Evolutionary conservation across 2,888 invertebrate genomes (phyloP), one percentile per base, ranked within the genome.

Genomic region (Encarsia formosa): DNA sequence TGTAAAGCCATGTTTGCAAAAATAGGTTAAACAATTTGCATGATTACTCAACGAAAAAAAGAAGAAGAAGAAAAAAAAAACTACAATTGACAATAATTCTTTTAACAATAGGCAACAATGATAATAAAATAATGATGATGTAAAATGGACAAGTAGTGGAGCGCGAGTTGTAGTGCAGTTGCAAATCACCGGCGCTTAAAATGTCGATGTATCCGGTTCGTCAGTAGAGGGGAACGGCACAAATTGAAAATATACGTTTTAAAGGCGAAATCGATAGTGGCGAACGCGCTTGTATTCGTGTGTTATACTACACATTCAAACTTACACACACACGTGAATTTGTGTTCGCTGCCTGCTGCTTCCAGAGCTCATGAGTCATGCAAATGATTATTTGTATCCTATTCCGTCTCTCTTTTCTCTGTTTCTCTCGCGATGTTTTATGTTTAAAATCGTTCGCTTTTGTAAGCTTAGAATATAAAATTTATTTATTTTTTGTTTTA

Each of bases 221-320:
- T 18, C 9, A 29, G 18, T n/a, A 16, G 44, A 5, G 35, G 37
- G 40, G 42, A 19, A 26, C 13, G 39, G 37, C 24, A 57, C 49
- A 62, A 65, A 64, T 65, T 63, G 61, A 65, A 66, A 64, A 59
- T 65, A 61, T 61, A 61, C 59, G 58, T 64, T 66, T 61, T 59
- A 63, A 61, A 65, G 38, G 61, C 63, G 59, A 64, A 67, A 66
- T 68, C 67, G 63, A 68, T 68, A 66, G 64, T 59, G 42, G 45
- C 51, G 29, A 35, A 29, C 34, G 16, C 43, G 24, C 23, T 29
- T 35, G n/a, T n/a, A n/a, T n/a, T n/a, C n/a, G n/a, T n/a, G n/a
- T n/a, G n/a, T n/a, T n/a, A 13, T 24, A 2, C 39, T 39, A 18
- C 24, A n/a, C 20, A 19, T 11, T 13, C 38, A 38, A 19, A 38